Conservation (phyloP, 37 sponge, comb jelly and placozoan species). For the Eunapius fragilis region DNA sequence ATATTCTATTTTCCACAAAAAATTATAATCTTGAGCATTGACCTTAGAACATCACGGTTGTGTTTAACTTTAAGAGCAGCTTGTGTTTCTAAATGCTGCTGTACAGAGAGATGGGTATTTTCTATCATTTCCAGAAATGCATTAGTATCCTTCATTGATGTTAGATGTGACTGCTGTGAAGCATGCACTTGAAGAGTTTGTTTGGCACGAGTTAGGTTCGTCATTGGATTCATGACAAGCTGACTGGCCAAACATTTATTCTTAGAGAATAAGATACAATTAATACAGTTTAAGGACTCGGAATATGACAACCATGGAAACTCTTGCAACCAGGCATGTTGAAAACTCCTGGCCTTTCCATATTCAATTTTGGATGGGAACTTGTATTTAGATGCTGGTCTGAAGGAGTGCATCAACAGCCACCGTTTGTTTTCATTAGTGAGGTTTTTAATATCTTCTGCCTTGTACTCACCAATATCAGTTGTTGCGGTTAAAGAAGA, state of each 20-base stretch:
- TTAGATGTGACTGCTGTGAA: too few species aligned
- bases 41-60: slow-evolving; percentile 18
- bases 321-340: slow-evolving; percentile 44
- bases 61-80: slow-evolving; percentile 6
- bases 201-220: slow-evolving; percentile 42
- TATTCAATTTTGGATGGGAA: slow-evolving; percentile 27
- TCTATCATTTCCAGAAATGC: slow-evolving; percentile 2
- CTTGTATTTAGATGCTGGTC: slow-evolving; percentile 19
- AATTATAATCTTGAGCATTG: slow-evolving; percentile 34
- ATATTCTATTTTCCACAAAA: slow-evolving; percentile 60
- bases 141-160: background rate
- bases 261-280: slow-evolving; percentile 38
- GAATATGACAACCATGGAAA: slow-evolving; percentile 66
- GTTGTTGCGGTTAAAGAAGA: background rate
- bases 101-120: background rate
- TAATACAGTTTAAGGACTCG: slow-evolving; percentile 29
- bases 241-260: background rate
- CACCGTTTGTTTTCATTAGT: slow-evolving; percentile 16
- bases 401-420: slow-evolving; percentile 26
- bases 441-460: background rate
- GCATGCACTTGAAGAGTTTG: slow-evolving; percentile 37
- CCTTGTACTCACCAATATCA: background rate
- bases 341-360: slow-evolving; percentile 49
- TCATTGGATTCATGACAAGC: slow-evolving; percentile 30
- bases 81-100: slow-evolving; percentile 5